Base-by-base conservation (phyloP, 2,888 invertebrate genomes). In the Drosophila diplacantha region DNA sequence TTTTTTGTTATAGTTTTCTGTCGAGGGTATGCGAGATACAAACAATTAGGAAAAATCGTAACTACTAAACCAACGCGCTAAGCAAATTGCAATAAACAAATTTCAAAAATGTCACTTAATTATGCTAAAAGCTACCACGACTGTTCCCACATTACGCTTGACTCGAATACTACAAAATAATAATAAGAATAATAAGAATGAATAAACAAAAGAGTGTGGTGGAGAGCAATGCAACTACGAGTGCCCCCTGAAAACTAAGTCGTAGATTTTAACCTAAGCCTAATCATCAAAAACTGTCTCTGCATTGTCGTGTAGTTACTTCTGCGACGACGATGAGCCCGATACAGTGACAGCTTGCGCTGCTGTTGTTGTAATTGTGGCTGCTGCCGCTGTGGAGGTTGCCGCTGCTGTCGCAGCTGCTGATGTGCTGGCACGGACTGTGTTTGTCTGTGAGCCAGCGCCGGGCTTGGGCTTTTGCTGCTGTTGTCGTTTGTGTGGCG, bases 311-410 rank as follows among this genome's bases (percentile, higher is more conserved):
- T 65, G 56, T 53, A 18, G 44, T 70, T 80, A 74, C 63, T 80
- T 80, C 74, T 82, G 74, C 54, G 74, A 72, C 70, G 77, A 81
- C 41, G 77, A 81, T 53, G 70, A 68, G n/a, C 75, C 63, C 43
- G 76, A 53, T 44, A 69, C 51, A 22, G 66, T 29, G 53, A 64
- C 31, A 22, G 63, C 38, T 35, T 61, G 26, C 31, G 66, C 16
- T 34, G 70, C 37, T 44, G 73, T 16, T 44, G 73, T 16, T 1
- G 57, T n/a, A 18, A 70, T 26, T 43, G 35, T 6, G 3, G 63
- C 35, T n/a, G 59, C 18, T 35, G 64, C 20, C 5, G 58, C 57
- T 31, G 53, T 8, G n/a, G 43, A 29, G 46, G 58, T 46, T 37
- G 55, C 37, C 41, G 69, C 47, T 37, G 55, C 37, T 44, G 69